Conservation (phyloP, 2,797 vertebrate species). For the Sus cebifrons region DNA sequence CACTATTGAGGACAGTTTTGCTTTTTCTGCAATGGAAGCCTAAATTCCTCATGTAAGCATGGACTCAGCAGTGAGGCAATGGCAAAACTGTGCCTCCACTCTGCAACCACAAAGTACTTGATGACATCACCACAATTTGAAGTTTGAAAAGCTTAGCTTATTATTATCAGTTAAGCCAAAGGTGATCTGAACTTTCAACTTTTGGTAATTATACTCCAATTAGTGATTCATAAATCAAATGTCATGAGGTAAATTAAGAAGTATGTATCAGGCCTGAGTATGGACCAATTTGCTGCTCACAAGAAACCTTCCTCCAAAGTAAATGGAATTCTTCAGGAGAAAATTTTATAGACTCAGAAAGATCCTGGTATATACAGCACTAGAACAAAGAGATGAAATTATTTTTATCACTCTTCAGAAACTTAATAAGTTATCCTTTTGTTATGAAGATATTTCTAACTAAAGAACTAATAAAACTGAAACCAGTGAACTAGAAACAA, state of each 20-base stretch:
- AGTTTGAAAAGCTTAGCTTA: neutral
- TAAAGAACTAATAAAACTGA: neutral
- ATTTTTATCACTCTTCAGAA: neutral
- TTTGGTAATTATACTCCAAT: neutral
- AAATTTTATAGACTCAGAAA: neutral
- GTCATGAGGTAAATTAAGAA: neutral
- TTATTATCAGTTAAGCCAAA: conserved; percentile 31
- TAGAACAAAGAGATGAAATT: neutral
- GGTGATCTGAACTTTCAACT: conserved; percentile 41
- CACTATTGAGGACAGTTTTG: neutral
- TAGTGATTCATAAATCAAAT: neutral
- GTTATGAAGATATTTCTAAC: conserved; percentile 42
- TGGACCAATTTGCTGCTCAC: neutral
- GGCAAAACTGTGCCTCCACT: neutral
- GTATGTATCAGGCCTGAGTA: neutral
- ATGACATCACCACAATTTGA: neutral
- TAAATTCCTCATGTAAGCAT: neutral
- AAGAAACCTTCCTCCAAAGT: neutral
- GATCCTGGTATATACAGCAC: neutral
- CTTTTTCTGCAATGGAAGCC: neutral
- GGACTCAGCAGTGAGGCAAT: neutral
- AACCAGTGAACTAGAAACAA: conserved; percentile 28
- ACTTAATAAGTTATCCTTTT: conserved; percentile 21
- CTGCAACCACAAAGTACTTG: neutral
- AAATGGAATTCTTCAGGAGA: neutral